Base-by-base conservation (phyloP, 1,140 invertebrate genomes). In the Ganaspis sp. region DNA sequence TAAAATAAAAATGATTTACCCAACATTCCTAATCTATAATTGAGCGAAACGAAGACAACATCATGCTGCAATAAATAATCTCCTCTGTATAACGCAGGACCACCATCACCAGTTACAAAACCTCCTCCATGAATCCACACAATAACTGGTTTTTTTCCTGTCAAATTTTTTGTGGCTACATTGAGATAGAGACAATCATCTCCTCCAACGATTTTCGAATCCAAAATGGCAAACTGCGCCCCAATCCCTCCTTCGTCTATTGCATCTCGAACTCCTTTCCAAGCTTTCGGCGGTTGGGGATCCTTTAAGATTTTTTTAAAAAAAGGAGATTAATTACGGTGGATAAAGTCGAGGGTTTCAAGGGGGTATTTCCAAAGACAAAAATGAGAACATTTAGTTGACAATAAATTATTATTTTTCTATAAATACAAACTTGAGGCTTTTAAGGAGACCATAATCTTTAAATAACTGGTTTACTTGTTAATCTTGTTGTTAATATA, bases 171-270 rank as follows among this genome's bases (percentile, higher is more conserved):
- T 0, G 95, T 94, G 84, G 95, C 96, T 9, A 97, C 92, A 87
- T 97, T 96, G 11, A 97, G 89, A 80, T 95, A 95, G 4, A 97
- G 89, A 87, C 96, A 97, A 90, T 97, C 95, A 79, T 95, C 95
- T 21, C 88, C 91, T 3, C 93, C 93, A 9, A 92, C 81, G 26
- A 91, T 79, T 53, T 82, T 73, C 49, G 80, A 69, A 1, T 42
- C 9, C 0, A 82, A 17, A 4, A 75, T 4, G 54, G 86, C 79
- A 69, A 64, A 76, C 53, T 87, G 85, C 0, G 77, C 69, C 5
- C 53, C 76, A n/a, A 70, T 26, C 26, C 75, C 72, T 9, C 79
- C 76, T 74, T 86, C 83, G 21, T 81, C 70, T 9, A 72, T n/a
- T 11, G 81, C 85, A 69, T 87, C 80, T 23, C 78, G 76, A 53